A percentile compares a stretch with the other conserved stretches of the same genome.
Conservation (phyloP, 2,113 vertebrate species). For the Elephas maximus region DNA sequence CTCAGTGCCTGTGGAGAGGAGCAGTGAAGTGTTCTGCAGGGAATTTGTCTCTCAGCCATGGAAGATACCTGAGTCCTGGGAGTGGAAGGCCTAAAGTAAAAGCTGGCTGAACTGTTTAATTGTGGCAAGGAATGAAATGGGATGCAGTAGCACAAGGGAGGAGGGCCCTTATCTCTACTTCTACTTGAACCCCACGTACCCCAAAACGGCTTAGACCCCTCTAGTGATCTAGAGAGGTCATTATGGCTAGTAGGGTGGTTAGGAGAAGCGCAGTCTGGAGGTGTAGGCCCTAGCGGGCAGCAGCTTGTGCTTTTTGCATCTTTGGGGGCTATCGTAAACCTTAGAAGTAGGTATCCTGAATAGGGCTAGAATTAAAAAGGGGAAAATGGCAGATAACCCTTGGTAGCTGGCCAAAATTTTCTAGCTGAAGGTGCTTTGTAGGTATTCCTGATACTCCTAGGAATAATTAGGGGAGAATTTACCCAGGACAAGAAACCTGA, state of each 20-base stretch:
- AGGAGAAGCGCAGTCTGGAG: not conserved
- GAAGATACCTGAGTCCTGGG: not conserved
- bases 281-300: not conserved
- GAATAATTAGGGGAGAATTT: constrained; percentile 9
- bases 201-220: not conserved
- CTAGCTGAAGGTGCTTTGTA: constrained; percentile 19
- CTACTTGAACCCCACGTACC: not conserved
- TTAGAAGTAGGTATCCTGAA: constrained; percentile 16
- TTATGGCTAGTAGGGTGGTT: not conserved
- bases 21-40: not conserved
- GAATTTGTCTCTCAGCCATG: not conserved
- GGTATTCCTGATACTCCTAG: not conserved
- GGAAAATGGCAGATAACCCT: not conserved
- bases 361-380: not conserved
- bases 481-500: not conserved
- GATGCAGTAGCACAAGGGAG: not conserved
- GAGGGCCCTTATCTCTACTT: not conserved
- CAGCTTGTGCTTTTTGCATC: not conserved
- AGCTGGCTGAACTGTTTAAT: not conserved
- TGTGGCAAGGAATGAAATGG: not conserved
- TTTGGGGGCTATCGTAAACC: not conserved
- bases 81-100: not conserved
- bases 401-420: constrained; percentile 8
- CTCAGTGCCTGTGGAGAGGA: not conserved
- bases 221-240: not conserved